Percentiles rank a stretch among this genome's conserved stretches.
These are phyloP conservation scores for Chironomus striatipennis DNA, from an alignment of 1,140 invertebrate species.

Conservation along the genomic window DNA sequence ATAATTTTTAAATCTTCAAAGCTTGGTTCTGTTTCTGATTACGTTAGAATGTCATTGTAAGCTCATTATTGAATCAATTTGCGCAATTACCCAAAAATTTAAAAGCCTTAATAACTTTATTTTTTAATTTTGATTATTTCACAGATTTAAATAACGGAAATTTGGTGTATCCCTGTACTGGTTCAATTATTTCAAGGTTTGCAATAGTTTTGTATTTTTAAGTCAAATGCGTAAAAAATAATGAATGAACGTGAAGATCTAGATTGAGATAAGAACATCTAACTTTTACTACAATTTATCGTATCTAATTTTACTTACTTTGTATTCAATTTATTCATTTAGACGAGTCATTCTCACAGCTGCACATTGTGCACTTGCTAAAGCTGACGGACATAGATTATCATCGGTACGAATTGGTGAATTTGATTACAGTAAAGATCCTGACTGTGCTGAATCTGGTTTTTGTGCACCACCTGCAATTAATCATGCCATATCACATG, in stretches of 20 bases:
- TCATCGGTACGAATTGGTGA: slow-evolving; percentile 56
- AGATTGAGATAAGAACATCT: not conserved
- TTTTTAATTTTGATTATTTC: slow-evolving; percentile 17
- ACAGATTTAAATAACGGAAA: slow-evolving; percentile 50
- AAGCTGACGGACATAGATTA: slow-evolving; percentile 55
- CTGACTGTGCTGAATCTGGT: slow-evolving; percentile 53
- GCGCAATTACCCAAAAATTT: not conserved
- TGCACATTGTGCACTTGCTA: slow-evolving; percentile 60
- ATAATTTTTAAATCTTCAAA: too few species aligned
- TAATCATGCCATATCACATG: slow-evolving; percentile 53
- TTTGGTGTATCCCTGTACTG: slow-evolving; percentile 57
- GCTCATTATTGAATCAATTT: too few species aligned
- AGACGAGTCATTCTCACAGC: slow-evolving; percentile 52
- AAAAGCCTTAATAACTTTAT: slow-evolving; percentile 15
- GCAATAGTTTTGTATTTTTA: slow-evolving; percentile 26
- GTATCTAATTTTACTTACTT: not conserved
- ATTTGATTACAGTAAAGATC: slow-evolving; percentile 50
- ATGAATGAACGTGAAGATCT: not conserved
- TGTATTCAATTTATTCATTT: not conserved
- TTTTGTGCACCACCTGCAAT: slow-evolving; percentile 56
- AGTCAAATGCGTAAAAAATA: not conserved
- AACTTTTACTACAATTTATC: not conserved
- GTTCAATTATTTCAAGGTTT: slow-evolving; percentile 52
- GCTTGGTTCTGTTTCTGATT: too few species aligned
- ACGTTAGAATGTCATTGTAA: too few species aligned